Evolutionary conservation across 92 coral and sea anemone genomes (phyloP).

Genomic region (Ricordea florida): DNA sequence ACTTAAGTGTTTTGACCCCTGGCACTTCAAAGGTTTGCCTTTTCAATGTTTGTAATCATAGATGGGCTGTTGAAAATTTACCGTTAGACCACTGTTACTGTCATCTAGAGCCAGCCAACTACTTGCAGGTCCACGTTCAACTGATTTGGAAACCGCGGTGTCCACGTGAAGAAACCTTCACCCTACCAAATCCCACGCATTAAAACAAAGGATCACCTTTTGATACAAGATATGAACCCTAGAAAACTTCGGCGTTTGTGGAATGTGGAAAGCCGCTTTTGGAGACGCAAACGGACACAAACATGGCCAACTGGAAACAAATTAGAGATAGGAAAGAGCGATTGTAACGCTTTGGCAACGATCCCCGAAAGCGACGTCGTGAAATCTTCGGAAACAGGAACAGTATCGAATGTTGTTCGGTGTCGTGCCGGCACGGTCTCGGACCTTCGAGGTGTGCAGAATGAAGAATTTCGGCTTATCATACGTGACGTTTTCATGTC

Average conservation of each 20-base stretch:
- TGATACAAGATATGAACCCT: background rate
- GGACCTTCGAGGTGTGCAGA: conserved; percentile 49
- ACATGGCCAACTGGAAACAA: conserved; percentile 40
- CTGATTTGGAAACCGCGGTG: no score
- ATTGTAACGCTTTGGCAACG: conserved; percentile 30
- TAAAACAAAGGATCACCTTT: background rate
- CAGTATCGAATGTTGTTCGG: no score
- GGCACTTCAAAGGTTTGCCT: background rate
- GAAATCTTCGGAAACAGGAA: conserved; percentile 24
- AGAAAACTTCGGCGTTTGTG: background rate
- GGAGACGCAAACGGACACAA: conserved; percentile 46
- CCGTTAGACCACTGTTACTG: background rate
- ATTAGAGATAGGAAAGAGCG: background rate
- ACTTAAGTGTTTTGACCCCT: conserved; percentile 10
- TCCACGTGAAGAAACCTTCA: no score
- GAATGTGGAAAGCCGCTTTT: background rate
- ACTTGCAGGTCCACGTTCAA: no score
- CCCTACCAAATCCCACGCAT: no score
- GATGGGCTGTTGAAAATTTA: background rate
- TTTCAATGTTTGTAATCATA: background rate
- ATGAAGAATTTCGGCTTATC: conserved; percentile 46
- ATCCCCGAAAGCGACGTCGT: conserved; percentile 52
- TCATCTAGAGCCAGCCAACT: no score
- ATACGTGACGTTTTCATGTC: conserved; percentile 65
- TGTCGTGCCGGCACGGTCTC: conserved; percentile 17